Percentiles rank a stretch among this genome's conserved stretches.
Evolutionary conservation across 2,797 vertebrate species (phyloP).

Genomic region (Allobates femoralis): DNA sequence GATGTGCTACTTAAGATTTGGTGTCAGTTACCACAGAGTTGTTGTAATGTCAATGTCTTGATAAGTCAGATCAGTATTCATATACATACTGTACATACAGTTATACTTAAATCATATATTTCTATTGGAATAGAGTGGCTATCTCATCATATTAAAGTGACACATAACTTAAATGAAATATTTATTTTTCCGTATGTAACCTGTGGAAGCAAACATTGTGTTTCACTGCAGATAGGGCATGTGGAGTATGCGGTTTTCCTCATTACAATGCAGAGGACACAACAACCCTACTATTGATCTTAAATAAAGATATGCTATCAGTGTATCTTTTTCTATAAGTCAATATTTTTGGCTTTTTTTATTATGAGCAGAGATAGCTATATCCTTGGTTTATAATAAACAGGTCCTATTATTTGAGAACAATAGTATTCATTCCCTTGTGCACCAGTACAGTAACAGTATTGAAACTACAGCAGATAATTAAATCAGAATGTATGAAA

Average conservation of each 20-base stretch:
- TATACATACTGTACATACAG: too few species aligned
- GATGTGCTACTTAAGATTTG: too few species aligned
- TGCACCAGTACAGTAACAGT: background rate
- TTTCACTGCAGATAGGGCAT: background rate
- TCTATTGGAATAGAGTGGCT: too few species aligned
- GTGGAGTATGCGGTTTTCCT: background rate
- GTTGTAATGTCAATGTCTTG: too few species aligned
- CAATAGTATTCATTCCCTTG: background rate
- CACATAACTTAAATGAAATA: too few species aligned
- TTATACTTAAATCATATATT: too few species aligned
- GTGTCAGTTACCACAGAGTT: too few species aligned
- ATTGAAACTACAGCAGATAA: background rate
- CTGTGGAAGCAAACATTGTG: background rate
- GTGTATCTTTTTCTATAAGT: background rate
- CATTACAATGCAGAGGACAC: background rate
- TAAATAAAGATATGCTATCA: background rate
- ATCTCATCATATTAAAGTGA: too few species aligned
- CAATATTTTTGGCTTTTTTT: background rate
- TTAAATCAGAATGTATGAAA: background rate
- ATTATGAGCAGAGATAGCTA: background rate
- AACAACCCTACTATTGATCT: background rate
- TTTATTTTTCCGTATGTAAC: too few species aligned
- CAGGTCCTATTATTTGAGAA: background rate
- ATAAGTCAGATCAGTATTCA: too few species aligned
- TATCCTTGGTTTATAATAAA: constrained; percentile 1